phyloP scores from a whole-genome alignment of 2,113 vertebrate species.

The Formicarius rufipectus region DNA sequence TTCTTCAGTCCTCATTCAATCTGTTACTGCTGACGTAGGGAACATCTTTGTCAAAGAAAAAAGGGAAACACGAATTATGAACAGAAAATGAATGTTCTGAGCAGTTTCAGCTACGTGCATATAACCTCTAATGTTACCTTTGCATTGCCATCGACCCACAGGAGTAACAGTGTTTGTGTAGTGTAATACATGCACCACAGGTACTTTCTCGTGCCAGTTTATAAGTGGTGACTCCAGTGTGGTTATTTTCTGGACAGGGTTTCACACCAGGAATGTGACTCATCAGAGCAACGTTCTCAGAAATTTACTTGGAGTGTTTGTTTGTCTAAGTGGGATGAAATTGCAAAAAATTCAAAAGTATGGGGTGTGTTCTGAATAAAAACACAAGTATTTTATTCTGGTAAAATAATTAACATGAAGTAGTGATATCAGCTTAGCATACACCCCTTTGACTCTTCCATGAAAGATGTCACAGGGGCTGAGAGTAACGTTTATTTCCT shows the following conservation, averaged over 20 bases:
- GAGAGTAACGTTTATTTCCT: background rate
- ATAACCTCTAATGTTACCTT: background rate
- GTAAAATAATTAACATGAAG: background rate
- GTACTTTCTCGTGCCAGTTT: background rate
- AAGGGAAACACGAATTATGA: background rate
- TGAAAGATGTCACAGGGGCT: slow-evolving; percentile 2
- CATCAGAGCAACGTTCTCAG: slow-evolving; percentile 41
- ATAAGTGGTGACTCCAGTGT: background rate
- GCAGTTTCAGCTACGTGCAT: background rate
- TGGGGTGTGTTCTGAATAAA: background rate
- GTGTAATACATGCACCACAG: background rate
- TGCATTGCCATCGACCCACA: background rate
- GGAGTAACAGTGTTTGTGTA: background rate
- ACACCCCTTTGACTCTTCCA: background rate
- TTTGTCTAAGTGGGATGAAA: slow-evolving; percentile 40
- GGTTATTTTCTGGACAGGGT: slow-evolving; percentile 28
- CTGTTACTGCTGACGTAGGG: background rate
- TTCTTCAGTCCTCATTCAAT: background rate
- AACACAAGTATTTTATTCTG: background rate
- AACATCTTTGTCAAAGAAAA: background rate
- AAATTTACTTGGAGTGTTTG: slow-evolving; percentile 22
- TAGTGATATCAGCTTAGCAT: background rate
- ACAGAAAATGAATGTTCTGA: background rate
- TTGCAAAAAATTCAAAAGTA: slow-evolving; percentile 18
- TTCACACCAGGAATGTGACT: slow-evolving; percentile 42